These are phyloP conservation scores for Timandra comae DNA, from an alignment of 2,888 invertebrate species.

Conservation along the genomic window DNA sequence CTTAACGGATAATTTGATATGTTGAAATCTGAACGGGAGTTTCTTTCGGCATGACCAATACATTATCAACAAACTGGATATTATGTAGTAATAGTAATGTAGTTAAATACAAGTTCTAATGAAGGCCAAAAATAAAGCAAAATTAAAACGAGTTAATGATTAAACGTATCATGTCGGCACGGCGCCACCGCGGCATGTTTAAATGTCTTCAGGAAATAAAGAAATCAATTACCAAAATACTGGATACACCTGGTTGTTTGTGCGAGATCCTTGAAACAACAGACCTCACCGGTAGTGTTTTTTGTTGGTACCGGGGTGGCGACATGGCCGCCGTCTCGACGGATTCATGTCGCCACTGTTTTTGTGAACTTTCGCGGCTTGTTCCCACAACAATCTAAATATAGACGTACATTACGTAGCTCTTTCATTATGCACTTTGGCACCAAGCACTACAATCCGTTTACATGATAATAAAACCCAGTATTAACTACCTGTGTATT, in stretches of 20 bases:
- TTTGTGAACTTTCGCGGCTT: constrained; percentile 61
- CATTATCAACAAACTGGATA: no score
- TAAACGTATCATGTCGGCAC: no score
- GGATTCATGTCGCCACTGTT: constrained; percentile 46
- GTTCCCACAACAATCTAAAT: constrained; percentile 45
- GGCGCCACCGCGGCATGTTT: no score
- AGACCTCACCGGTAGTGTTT: constrained; percentile 36
- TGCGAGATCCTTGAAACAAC: constrained; percentile 30
- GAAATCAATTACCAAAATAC: constrained; percentile 15
- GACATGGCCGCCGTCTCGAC: constrained; percentile 27
- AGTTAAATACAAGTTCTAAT: no score
- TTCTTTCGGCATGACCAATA: no score
- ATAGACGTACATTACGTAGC: constrained; percentile 29
- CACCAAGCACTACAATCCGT: constrained; percentile 13
- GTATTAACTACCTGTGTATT: no score
- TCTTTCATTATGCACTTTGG: constrained; percentile 42
- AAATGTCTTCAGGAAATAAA: constrained; percentile 16
- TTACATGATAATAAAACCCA: no score
- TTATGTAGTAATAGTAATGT: no score
- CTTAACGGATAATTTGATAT: no score
- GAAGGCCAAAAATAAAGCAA: no score
- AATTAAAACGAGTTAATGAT: no score
- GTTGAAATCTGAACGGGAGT: no score
- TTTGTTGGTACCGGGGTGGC: constrained; percentile 29
- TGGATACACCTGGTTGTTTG: constrained; percentile 32